These are phyloP conservation scores for Microcebus murinus DNA, from an alignment of 2,113 vertebrate genomes.

Conservation along the genomic window DNA sequence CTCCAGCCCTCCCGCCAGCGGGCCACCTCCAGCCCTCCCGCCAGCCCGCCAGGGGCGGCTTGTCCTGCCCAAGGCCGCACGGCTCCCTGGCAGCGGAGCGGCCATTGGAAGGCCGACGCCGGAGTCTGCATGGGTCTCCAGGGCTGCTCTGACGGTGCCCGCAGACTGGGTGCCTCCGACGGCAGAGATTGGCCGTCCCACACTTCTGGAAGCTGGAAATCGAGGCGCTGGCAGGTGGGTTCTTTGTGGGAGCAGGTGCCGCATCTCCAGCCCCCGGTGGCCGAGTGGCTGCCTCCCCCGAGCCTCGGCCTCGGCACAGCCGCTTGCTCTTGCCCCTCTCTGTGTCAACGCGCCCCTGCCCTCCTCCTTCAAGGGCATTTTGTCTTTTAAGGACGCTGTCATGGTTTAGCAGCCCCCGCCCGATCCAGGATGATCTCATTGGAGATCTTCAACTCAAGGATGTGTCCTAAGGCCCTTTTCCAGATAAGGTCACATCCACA, in stretches of 20 bases:
- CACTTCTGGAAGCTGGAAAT: accelerated
- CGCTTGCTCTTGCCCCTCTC: not conserved
- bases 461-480: not conserved
- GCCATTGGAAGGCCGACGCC: accelerated
- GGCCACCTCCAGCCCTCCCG: not conserved
- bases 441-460: not conserved
- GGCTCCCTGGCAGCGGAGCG: accelerated
- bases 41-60: accelerated
- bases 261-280: too few relatives aligned
- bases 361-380: not conserved
- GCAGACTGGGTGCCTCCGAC: not conserved
- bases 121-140: accelerated
- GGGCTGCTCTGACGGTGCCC: accelerated
- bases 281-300: accelerated
- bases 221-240: not conserved
- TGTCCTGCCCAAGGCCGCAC: not conserved
- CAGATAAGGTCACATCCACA: not conserved
- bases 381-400: too few relatives aligned
- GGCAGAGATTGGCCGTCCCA: accelerated
- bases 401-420: accelerated
- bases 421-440: not conserved
- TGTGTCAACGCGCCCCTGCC: not conserved
- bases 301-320: accelerated
- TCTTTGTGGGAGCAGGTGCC: accelerated
- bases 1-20: not conserved